Base-by-base conservation (phyloP, 2,113 vertebrate species). In the Asarcornis scutulata region DNA sequence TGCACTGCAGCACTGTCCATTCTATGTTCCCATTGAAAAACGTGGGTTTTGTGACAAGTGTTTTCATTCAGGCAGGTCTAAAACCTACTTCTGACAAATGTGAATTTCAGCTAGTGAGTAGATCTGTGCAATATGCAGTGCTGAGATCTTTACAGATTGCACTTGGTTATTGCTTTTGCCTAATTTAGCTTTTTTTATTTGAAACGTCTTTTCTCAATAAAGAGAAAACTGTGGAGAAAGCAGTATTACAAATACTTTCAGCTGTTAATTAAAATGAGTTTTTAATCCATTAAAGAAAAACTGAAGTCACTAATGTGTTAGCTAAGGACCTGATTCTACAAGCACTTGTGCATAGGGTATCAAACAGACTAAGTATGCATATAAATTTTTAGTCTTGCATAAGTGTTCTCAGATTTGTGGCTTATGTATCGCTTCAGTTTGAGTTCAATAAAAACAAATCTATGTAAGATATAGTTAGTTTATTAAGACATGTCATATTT, bases 371-470 rank as follows among this genome's bases (percentile, higher is more conserved):
- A 69, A 85, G 46, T 87, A n/a, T 9, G 42, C 38, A 21, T 73
- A 26, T 6, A 63, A 31, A 58, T 82, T 88, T 89, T 53, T 91
- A 91, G 48, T 91, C 87, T 85, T 86, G 77, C 86, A 10, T 86
- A 95, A 78, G 10, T 94, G 48, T 84, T 78, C 92, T 94, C 64
- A 89, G 77, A 94, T 76, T 84, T 67, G 56, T 86, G 88, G 88
- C 69, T 86, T 94, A 56, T 91, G 75, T 95, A 69, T 94, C 94
- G 68, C 69, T 92, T 96, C 80, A 68, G 73, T 93, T 93, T 96
- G 48, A 95, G 88, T 69, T 88, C 23, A 91, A 86, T 95, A 95
- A 94, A 95, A 69, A 58, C 31, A 20, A 84, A 75, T 87, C 26
- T 64, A 18, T 93, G 81, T 91, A 91, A 94, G 83, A 75, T 46